Percentiles rank a stretch among this genome's conserved stretches.
These are phyloP conservation scores for Pleuronectes platessa DNA, from an alignment of 2,113 vertebrate species.

Conservation along the genomic window DNA sequence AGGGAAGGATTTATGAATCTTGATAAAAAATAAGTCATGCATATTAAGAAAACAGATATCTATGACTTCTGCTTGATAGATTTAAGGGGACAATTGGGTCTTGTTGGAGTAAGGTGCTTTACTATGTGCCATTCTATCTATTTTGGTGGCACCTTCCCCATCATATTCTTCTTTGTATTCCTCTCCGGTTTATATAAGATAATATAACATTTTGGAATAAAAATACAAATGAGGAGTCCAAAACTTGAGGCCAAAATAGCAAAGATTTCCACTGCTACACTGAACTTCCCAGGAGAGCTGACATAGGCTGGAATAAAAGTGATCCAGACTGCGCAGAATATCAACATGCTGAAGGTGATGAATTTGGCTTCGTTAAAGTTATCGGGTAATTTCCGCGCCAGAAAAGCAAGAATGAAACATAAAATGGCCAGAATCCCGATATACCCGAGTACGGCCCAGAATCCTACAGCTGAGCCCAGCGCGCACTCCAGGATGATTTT, in stretches of 20 bases:
- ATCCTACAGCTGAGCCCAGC: constrained; percentile 70
- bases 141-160: constrained; percentile 66
- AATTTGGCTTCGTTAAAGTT: constrained; percentile 67
- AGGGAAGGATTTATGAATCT: too few species aligned
- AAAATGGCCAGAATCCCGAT: constrained; percentile 68
- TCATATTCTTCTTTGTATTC: constrained; percentile 78
- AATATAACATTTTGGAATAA: constrained; percentile 80
- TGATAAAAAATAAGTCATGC: too few species aligned
- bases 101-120: too few species aligned
- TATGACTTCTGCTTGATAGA: too few species aligned
- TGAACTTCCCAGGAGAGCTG: constrained; percentile 80
- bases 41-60: too few species aligned
- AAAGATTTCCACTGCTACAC: constrained; percentile 81
- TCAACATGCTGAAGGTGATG: constrained; percentile 79
- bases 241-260: constrained; percentile 81
- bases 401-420: constrained; percentile 63
- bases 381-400: constrained; percentile 72
- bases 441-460: constrained; percentile 77
- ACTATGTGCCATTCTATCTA: not conserved
- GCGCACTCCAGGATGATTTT: constrained; percentile 75
- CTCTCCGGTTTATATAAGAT: constrained; percentile 78
- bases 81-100: too few species aligned
- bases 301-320: constrained; percentile 77
- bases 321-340: constrained; percentile 78
- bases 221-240: constrained; percentile 77